Base-by-base conservation (phyloP, 2,888 invertebrate species). In the Drosophila helvetica region DNA sequence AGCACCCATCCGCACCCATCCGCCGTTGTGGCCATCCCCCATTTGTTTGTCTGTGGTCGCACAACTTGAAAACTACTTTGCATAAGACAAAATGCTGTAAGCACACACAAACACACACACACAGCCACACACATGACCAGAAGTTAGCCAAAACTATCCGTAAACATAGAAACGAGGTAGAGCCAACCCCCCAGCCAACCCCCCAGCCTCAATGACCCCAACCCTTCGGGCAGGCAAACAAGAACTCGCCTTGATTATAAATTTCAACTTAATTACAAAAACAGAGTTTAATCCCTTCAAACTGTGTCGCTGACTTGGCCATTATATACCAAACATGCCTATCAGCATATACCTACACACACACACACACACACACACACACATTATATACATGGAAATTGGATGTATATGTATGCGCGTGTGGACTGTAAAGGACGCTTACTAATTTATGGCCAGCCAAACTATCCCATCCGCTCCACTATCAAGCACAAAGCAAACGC, bases 261-360 rank as follows among this genome's bases (percentile, higher is more conserved):
- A 86, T 86, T 86, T 86, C 89, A 89, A 89, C 89, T 86, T 86
- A 86, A 86, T 86, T 86, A 86, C 89, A 88, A 87, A 87, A 88
- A 86, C 87, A 86, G 79, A 88, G 78, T 80, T 86, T 86, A 86
- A 86, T 89, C 86, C 89, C 74, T 88, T 82, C 87, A 62, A 85
- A 86, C 77, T 84, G 83, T 84, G 83, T 86, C 83, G 86, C 75
- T 71, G 70, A 69, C 70, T 70, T 56, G 68, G 52, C 69, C 25
- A 66, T 66, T 66, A 55, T 64, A 63, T 64, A 54, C 42, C 33
- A 53, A 15, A 38, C 38, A 15, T 15, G 38, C 38, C 15, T 15
- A 38, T 38, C 38, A 38, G 38, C 38, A 38, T 15, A n/a, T 7
- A 38, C 38, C 4, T 5, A 22, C 5, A 22, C 7, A 25, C 1